A percentile compares a stretch with the other conserved stretches of the same genome.
These are phyloP conservation scores for Phalacrocorax carbo DNA, from an alignment of 2,113 vertebrate species.

Conservation along the genomic window DNA sequence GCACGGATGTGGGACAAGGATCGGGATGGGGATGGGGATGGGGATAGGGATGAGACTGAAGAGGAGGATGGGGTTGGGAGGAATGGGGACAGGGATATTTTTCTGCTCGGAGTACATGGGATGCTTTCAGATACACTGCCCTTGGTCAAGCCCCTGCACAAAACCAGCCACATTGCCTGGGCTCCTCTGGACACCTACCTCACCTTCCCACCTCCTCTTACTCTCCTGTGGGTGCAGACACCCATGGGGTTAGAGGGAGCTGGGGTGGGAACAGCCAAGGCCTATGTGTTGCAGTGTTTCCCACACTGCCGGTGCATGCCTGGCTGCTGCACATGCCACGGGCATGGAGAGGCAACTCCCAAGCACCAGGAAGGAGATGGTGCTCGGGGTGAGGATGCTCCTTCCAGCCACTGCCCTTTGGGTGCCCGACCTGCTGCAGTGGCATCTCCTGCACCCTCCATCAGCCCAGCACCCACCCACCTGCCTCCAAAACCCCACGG, in stretches of 20 bases:
- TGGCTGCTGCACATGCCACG: accelerated
- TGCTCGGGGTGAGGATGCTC: background rate
- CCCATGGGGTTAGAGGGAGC: background rate
- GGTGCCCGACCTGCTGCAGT: background rate
- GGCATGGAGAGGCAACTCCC: background rate
- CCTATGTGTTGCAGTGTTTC: accelerated
- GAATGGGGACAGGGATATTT: background rate
- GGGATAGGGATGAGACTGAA: too few relatives aligned
- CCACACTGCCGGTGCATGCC: background rate
- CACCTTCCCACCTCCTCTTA: background rate
- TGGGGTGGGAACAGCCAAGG: background rate
- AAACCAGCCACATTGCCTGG: background rate
- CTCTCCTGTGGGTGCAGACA: background rate
- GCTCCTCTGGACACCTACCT: background rate
- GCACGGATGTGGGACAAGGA: accelerated
- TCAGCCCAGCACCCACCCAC: background rate
- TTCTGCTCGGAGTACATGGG: background rate
- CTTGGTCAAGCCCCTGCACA: background rate
- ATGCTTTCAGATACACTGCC: background rate
- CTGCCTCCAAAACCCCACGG: accelerated
- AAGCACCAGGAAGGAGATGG: background rate
- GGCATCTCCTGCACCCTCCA: background rate
- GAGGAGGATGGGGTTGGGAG: too few relatives aligned
- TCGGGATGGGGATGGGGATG: background rate
- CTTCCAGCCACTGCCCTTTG: background rate